Percentiles rank a stretch among this genome's conserved stretches.
phyloP scores from a whole-genome alignment of 2,888 invertebrate species.

The Lasioglossum lativentre region DNA sequence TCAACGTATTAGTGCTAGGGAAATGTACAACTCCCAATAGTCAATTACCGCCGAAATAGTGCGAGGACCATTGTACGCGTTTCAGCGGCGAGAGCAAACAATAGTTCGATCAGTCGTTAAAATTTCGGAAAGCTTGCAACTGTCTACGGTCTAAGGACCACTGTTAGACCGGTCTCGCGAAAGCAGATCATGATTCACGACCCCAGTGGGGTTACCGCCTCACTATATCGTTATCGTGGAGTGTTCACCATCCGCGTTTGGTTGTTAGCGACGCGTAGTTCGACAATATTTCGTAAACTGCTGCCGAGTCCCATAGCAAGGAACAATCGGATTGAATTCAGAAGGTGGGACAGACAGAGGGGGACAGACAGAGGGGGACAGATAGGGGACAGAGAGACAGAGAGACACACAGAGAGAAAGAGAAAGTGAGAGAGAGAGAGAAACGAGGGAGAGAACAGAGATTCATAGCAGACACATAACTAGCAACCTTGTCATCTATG shows the following conservation, averaged over 20 bases:
- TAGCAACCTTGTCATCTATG: slow-evolving; percentile 11
- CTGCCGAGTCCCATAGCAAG: background rate
- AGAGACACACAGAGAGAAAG: background rate
- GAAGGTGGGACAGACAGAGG: background rate
- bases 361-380: background rate
- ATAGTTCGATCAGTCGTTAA: background rate
- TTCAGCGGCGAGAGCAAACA: background rate
- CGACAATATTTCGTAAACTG: slow-evolving; percentile 21
- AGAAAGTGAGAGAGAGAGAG: background rate
- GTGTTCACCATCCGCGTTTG: background rate
- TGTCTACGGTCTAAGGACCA: background rate
- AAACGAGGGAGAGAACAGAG: background rate
- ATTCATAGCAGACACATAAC: slow-evolving; percentile 25
- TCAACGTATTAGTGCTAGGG: no score
- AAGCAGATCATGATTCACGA: slow-evolving; percentile 13
- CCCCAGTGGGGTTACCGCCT: background rate
- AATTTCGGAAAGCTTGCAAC: background rate
- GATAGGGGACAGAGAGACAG: background rate
- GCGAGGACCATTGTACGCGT: background rate
- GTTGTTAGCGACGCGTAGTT: slow-evolving; percentile 9
- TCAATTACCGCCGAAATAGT: background rate
- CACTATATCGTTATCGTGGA: slow-evolving; percentile 1
- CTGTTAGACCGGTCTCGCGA: background rate
- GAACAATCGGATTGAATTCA: background rate
- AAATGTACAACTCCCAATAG: background rate